Percentiles rank a stretch among this genome's conserved stretches.
phyloP scores from a whole-genome alignment of 2,797 vertebrate genomes.

The Spea hammondii region DNA sequence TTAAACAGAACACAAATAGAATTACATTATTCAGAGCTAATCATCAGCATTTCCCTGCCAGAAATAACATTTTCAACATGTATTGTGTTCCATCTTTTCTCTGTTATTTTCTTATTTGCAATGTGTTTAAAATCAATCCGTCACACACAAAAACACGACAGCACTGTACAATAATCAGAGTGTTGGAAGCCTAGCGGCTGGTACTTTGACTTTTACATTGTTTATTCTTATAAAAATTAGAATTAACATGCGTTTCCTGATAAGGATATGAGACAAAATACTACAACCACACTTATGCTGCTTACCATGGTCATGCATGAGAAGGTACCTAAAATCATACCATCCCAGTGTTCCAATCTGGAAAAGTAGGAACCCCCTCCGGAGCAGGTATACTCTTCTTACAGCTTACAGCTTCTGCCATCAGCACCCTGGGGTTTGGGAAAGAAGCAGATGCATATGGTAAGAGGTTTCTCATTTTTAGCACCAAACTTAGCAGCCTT shows the following conservation, averaged over 20 bases:
- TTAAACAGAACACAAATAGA: slow-evolving; percentile 4
- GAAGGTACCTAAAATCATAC: too few relatives aligned
- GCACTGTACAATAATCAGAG: background rate
- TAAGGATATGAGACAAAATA: background rate
- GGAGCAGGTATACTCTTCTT: too few relatives aligned
- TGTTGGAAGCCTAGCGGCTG: background rate
- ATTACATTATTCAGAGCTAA: slow-evolving; percentile 15
- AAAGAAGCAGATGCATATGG: too few relatives aligned
- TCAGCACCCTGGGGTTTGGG: too few relatives aligned
- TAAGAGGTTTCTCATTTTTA: too few relatives aligned
- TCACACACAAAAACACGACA: background rate
- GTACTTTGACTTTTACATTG: background rate
- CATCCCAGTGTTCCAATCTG: too few relatives aligned
- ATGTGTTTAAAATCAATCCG: background rate
- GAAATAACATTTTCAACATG: slow-evolving; percentile 2
- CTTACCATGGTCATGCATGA: background rate
- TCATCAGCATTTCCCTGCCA: slow-evolving; percentile 3
- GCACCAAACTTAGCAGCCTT: too few relatives aligned
- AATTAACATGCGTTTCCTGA: background rate
- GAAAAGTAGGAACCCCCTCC: too few relatives aligned
- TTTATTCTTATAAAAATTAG: background rate
- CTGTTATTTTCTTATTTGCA: background rate
- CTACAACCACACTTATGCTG: background rate
- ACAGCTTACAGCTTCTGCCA: too few relatives aligned
- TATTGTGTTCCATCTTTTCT: background rate